Base-by-base conservation (phyloP, 1,140 invertebrate genomes). In the Heterodera carotae region DNA sequence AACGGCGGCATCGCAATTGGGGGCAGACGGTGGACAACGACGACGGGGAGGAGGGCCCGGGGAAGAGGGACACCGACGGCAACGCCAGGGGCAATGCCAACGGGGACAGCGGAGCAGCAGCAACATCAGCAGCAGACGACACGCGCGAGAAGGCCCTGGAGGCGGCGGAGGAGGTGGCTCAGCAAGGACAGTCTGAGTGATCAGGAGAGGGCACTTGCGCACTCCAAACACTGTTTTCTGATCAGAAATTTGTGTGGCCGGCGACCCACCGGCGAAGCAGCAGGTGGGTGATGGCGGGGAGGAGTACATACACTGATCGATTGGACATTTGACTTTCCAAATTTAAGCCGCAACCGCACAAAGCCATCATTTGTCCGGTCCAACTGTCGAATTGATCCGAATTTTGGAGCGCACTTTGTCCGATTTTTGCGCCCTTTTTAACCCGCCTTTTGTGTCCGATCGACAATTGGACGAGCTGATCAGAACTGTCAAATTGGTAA, bases 1-100 rank as follows among this genome's bases (percentile, higher is more conserved):
- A 66, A 34, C 15, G 27, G 27, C n/a, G n/a, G n/a, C n/a, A n/a
- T n/a, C n/a, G 33, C 12, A 76, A 39, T 48, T 25, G 69, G 31
- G 72, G 69, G 53, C 6, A 76, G 29, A 18, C 18, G 72, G 22
- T 59, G 36, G 48, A 74, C 39, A 69, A 34, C 39, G 71, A 68
- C 36, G 12, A 75, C 31, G 69, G n/a, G 72, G 72, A 18, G 36
- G 25, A 75, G 72, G 56, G 53, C 0, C 29, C 7, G 25, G 75
- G 62, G 62, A 15, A 29, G n/a, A 25, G 12, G n/a, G 77, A 76
- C 10, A 10, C 75, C 27, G 62, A 77, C 31, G 76, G 25, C 68
- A 27, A 33, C 25, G 75, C 10, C n/a, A n/a, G n/a, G n/a, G n/a
- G n/a, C n/a, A n/a, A n/a, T n/a, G n/a, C n/a, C 76, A 18, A 27